These are phyloP conservation scores for Crioceris asparagi DNA, from an alignment of 2,888 invertebrate species.

Conservation along the genomic window DNA sequence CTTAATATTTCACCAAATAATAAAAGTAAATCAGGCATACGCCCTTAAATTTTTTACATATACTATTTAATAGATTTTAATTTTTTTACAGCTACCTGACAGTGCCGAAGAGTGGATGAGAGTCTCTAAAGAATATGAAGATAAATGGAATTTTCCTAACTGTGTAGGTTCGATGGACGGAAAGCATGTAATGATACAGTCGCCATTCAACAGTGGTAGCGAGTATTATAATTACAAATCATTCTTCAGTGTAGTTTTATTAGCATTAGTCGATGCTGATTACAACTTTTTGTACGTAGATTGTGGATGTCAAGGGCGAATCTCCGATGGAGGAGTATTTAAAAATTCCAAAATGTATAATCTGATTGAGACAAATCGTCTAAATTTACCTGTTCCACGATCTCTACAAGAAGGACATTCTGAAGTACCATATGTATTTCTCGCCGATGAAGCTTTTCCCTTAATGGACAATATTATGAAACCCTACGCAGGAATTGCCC, in stretches of 20 bases:
- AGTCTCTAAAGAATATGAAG: not conserved
- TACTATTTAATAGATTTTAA: not conserved
- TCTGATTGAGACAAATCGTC: not conserved
- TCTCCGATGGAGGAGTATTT: slow-evolving; percentile 2
- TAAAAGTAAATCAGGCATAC: no score
- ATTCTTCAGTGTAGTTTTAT: slow-evolving; percentile 28
- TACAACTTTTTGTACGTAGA: slow-evolving; percentile 1
- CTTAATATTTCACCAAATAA: no score
- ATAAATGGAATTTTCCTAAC: slow-evolving; percentile 3
- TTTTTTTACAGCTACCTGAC: slow-evolving; percentile 5
- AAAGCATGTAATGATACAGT: slow-evolving; percentile 1
- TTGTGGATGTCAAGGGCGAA: slow-evolving; percentile 2
- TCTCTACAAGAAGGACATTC: slow-evolving; percentile 5
- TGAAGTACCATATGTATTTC: slow-evolving; percentile 5
- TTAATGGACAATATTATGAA: slow-evolving; percentile 14
- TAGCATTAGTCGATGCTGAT: slow-evolving; percentile 9
- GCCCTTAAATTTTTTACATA: no score
- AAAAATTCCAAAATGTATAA: not conserved
- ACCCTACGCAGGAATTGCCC: slow-evolving; percentile 8
- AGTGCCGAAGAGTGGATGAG: slow-evolving; percentile 1
- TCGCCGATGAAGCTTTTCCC: slow-evolving; percentile 17
- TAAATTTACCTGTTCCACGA: slow-evolving; percentile 4
- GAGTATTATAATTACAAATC: slow-evolving; percentile 16
- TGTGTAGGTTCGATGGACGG: slow-evolving; percentile 7
- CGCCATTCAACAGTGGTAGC: not conserved